Conservation (phyloP, 2,113 vertebrate species). For the Buteo buteo region DNA sequence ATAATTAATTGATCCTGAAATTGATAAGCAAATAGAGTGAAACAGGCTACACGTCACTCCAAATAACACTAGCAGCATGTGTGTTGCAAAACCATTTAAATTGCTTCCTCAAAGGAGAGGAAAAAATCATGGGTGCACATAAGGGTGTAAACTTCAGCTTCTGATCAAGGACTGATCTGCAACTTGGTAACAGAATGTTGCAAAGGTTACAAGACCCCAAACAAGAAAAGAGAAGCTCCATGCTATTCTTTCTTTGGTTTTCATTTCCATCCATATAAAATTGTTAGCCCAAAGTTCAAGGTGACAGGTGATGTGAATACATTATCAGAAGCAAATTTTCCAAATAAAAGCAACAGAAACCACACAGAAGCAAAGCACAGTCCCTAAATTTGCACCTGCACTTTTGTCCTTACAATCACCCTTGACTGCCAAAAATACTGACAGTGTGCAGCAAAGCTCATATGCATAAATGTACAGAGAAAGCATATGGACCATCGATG, state of each 20-base stretch:
- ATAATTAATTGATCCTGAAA: background rate
- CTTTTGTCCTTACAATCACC: background rate
- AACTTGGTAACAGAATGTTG: background rate
- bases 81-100: background rate
- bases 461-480: background rate
- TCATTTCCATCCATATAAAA: background rate
- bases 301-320: background rate
- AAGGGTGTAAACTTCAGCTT: background rate
- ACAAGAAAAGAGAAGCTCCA: fast-evolving
- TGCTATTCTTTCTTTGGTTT: background rate
- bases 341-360: background rate
- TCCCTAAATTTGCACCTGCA: background rate
- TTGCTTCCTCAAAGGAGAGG: background rate
- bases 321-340: background rate
- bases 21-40: background rate
- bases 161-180: background rate
- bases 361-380: background rate
- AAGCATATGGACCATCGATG: fast-evolving
- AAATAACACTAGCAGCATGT: background rate
- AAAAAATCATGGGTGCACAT: background rate
- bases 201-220: background rate
- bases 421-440: background rate
- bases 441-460: background rate
- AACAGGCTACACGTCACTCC: background rate
- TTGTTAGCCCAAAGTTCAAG: background rate